Evolutionary conservation across 2,797 vertebrate species (phyloP).

Genomic region (Steatocranus sp.): DNA sequence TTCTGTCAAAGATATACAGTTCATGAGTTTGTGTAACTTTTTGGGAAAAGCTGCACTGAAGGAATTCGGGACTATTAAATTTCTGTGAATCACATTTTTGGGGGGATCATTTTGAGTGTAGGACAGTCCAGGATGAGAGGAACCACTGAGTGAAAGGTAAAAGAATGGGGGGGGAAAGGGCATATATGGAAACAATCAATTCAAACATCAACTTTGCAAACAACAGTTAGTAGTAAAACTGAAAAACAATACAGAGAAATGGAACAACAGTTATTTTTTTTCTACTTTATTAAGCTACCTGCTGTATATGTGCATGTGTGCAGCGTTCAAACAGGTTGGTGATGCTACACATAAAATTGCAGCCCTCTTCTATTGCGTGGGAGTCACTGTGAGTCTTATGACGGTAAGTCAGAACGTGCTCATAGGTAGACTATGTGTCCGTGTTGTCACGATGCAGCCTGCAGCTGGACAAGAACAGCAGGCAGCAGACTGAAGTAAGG

Average conservation of each 20-base stretch:
- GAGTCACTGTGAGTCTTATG: background rate
- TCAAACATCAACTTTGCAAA: background rate
- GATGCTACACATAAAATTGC: background rate
- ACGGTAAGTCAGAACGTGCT: background rate
- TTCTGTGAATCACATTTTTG: fast-evolving
- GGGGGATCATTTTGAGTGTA: background rate
- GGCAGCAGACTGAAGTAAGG: background rate
- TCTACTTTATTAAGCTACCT: background rate
- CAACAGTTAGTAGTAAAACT: background rate
- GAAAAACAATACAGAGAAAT: fast-evolving
- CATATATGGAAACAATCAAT: fast-evolving
- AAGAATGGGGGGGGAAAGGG: background rate
- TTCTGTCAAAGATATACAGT: background rate
- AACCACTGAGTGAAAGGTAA: background rate
- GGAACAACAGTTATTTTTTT: background rate
- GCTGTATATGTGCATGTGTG: background rate
- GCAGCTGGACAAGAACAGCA: background rate
- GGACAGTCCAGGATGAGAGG: background rate
- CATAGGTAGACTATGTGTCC: background rate
- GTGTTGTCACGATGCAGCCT: background rate
- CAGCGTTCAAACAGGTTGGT: background rate
- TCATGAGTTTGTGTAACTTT: background rate
- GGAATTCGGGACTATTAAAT: background rate
- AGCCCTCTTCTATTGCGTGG: background rate
- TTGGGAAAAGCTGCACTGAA: background rate